A percentile compares a stretch with the other conserved stretches of the same genome.
phyloP scores from a whole-genome alignment of 2,888 invertebrate genomes.

The Hedychridium roseum region DNA sequence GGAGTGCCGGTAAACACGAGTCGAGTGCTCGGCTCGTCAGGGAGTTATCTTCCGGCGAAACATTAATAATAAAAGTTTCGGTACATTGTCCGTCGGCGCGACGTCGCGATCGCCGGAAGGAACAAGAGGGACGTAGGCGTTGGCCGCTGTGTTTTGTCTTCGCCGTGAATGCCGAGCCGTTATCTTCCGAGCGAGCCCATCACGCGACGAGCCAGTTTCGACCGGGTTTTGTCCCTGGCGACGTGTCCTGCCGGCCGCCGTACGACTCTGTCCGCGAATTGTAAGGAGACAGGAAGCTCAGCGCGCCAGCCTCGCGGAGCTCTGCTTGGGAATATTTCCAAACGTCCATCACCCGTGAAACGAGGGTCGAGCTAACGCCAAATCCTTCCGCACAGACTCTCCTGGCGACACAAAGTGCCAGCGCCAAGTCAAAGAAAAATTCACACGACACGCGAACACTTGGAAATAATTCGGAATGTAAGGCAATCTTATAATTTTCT shows the following conservation, averaged over 20 bases:
- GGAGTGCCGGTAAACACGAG: too few species aligned
- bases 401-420: too few species aligned
- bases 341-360: slow-evolving; percentile 41
- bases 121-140: too few species aligned
- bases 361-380: slow-evolving; percentile 46
- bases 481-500: too few species aligned
- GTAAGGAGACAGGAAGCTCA: slow-evolving; percentile 61
- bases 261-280: slow-evolving; percentile 56
- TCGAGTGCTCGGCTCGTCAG: slow-evolving; percentile 13
- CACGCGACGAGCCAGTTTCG: slow-evolving; percentile 41
- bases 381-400: too few species aligned
- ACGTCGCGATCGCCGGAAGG: too few species aligned
- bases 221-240: slow-evolving; percentile 44
- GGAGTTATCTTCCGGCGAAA: slow-evolving; percentile 40
- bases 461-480: too few species aligned
- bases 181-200: slow-evolving; percentile 53
- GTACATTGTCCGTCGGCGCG: slow-evolving; percentile 43
- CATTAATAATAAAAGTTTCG: slow-evolving; percentile 55
- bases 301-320: too few species aligned
- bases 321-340: slow-evolving; percentile 47
- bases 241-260: too few species aligned
- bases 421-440: too few species aligned
- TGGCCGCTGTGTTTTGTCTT: slow-evolving; percentile 58
- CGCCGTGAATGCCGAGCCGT: slow-evolving; percentile 51
- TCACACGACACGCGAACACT: too few species aligned